These are phyloP conservation scores for Beris morrisii DNA, from an alignment of 2,888 invertebrate species.

Conservation along the genomic window DNA sequence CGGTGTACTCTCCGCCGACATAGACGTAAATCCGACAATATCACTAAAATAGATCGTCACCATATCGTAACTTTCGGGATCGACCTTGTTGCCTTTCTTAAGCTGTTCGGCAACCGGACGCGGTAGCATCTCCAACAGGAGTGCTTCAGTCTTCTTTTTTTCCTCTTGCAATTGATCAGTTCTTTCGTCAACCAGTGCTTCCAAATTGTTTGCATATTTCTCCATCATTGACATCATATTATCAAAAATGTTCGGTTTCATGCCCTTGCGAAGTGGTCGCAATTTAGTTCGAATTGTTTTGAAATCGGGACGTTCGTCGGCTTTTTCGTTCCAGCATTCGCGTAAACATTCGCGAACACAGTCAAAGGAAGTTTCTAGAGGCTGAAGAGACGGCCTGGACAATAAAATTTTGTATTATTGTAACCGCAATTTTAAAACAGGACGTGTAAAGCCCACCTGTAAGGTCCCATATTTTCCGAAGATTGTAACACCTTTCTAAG, in stretches of 20 bases:
- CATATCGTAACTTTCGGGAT: constrained; percentile 87
- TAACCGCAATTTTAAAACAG: background rate
- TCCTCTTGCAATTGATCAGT: constrained; percentile 93
- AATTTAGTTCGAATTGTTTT: constrained; percentile 76
- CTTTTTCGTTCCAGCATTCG: constrained; percentile 87
- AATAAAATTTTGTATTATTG: background rate
- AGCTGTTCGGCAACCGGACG: constrained; percentile 89
- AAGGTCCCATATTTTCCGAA: constrained; percentile 49
- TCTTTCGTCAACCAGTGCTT: constrained; percentile 89
- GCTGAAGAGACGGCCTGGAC: constrained; percentile 74
- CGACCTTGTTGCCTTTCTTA: constrained; percentile 84
- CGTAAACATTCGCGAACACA: constrained; percentile 81
- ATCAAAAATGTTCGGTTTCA: constrained; percentile 96
- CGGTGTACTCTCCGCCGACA: constrained; percentile 91
- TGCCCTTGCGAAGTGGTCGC: constrained; percentile 81
- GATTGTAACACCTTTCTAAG: constrained; percentile 54
- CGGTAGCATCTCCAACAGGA: constrained; percentile 86
- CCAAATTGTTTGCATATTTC: constrained; percentile 93
- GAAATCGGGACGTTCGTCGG: constrained; percentile 81
- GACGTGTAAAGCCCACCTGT: constrained; percentile 40
- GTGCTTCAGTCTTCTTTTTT: constrained; percentile 92
- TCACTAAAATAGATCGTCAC: constrained; percentile 92
- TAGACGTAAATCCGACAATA: constrained; percentile 89
- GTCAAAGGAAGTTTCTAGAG: constrained; percentile 79
- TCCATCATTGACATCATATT: constrained; percentile 99